Base-by-base conservation (phyloP, 2,888 invertebrate species). In the Anarsia innoxiella region DNA sequence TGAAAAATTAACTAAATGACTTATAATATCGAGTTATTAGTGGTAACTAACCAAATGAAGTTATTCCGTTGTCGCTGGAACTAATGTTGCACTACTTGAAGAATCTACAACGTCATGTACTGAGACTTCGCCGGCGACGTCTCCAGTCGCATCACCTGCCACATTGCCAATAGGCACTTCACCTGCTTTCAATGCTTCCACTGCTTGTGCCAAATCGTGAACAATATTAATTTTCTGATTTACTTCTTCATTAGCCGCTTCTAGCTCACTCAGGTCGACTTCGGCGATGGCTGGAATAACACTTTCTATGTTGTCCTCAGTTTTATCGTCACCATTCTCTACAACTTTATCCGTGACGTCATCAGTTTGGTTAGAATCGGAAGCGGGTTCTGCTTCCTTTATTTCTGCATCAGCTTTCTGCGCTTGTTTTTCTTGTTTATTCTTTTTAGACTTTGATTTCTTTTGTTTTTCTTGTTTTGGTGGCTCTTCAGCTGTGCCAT, bases 391-490 rank as follows among this genome's bases (percentile, higher is more conserved):
- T 31, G 52, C 45, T 37, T 63, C 66, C 41, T 61, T 66, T 0
- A 34, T 25, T 29, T 54, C 28, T 49, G 28, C 45, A 38, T 48
- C 28, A 5, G 5, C 2, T 25, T 4, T 65, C 64, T 40, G 42
- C 45, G 3, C 41, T 44, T 64, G 69, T 33, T 56, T 59, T 3
- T 59, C 53, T 41, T 54, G 53, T 46, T 59, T 62, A 5, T 65
- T 59, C 0, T 78, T 83, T 48, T 83, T 83, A 1, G 76, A 73
- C 49, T 80, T 82, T 0, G 73, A 66, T 48, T 80, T 80, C 47
- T 80, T 82, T 11, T 58, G 51, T 51, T 74, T 80, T 30, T 80
- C 79, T 1, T 59, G 57, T 51, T 78, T 82, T 0, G 74, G 58
- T 0, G 78, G 50, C 46, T 73, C 82, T 15, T 74, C 73, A 29